Evolutionary conservation across 2,888 invertebrate species (phyloP), one percentile per base, ranked within the genome.

Genomic region (Hoplodrina ambigua): DNA sequence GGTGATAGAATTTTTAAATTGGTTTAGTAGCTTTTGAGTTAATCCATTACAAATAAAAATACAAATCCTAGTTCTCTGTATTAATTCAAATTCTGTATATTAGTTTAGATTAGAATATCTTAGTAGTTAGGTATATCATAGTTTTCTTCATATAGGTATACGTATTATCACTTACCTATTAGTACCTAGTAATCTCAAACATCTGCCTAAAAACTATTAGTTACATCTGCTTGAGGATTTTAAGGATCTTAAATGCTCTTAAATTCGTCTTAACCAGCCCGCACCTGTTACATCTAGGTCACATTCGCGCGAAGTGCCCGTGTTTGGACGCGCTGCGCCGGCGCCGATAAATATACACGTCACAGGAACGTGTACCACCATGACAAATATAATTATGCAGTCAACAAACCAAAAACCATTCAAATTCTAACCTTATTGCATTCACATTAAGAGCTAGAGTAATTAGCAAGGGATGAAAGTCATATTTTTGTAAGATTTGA

Each of bases 311-410:
- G 89, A 90, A 91, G 88, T 88, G 89, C 89, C 91, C 88, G 88
- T 92, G 93, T 93, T 90, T 89, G 90, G 90, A 92, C 91, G 91
- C 89, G 88, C 87, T 91, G 93, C 92, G 91, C 92, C 87, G 84
- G 90, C 93, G 90, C 90, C 91, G 88, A 93, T 93, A 94, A 93
- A 93, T 93, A 93, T 89, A 91, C 88, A 93, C 92, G 93, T 93
- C 92, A 92, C 92, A 89, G 92, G 93, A 93, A 88, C 84, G 85
- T 84, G 84, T 84, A 84, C 89, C 83, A 86, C 85, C 86, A 85
- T 83, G 73, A 72, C 78, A 83, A 83, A 78, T 52, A 68, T 80
- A 74, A 61, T 53, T 56, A 30, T 63, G 72, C 69, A 41, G 10
- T 53, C 20, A 13, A 1, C 5, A 17, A 72, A 73, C 44, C 11